These are phyloP conservation scores for Lepidurus apus DNA, from an alignment of 1,140 invertebrate species.

Conservation along the genomic window DNA sequence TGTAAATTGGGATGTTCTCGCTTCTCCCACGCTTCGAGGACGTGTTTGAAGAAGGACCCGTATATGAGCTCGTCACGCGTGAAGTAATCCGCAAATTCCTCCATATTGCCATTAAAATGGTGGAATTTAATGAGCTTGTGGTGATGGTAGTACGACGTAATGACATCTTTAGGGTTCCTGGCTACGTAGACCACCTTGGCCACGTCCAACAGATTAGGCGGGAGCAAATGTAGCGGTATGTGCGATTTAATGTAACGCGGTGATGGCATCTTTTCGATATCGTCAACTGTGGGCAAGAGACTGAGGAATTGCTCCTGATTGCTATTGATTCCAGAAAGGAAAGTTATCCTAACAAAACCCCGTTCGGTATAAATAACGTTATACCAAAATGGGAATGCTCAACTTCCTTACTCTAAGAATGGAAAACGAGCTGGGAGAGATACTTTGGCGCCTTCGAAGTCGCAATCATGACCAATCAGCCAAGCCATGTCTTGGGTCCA, in stretches of 20 bases:
- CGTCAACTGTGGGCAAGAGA: conserved; percentile 37
- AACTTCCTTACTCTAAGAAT: conserved; percentile 61
- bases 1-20: conserved; percentile 62
- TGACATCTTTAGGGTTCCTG: conserved; percentile 48
- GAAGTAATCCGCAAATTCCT: conserved; percentile 37
- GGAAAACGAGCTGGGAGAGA: conserved; percentile 59
- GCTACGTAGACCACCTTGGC: conserved; percentile 41
- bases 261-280: conserved; percentile 45
- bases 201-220: conserved; percentile 55
- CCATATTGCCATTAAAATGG: conserved; percentile 43
- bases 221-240: conserved; percentile 65
- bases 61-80: conserved; percentile 30
- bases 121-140: conserved; percentile 39
- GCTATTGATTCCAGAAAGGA: background rate
- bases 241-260: conserved; percentile 76
- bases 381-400: background rate
- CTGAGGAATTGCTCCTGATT: background rate
- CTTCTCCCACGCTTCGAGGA: conserved; percentile 64
- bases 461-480: conserved; percentile 64
- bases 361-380: background rate
- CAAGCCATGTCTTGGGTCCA: conserved; percentile 77
- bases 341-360: background rate
- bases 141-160: conserved; percentile 48
- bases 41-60: conserved; percentile 66
- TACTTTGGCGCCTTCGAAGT: conserved; percentile 57